phyloP scores from a whole-genome alignment of 2,113 vertebrate genomes.

The Lophura nycthemera region DNA sequence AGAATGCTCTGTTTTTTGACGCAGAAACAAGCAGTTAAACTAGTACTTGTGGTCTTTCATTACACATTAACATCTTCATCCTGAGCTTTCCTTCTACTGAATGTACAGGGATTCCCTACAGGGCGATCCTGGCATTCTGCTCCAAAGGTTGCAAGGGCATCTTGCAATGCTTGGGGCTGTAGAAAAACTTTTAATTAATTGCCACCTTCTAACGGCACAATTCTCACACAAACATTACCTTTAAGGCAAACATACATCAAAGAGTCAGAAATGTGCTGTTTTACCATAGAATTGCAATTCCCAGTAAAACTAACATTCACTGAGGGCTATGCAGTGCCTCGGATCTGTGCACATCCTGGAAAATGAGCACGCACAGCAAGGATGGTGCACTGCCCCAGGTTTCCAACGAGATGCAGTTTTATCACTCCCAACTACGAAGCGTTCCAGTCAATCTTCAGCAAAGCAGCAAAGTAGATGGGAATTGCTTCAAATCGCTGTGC shows the following conservation, averaged over 20 bases:
- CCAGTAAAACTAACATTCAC: background rate
- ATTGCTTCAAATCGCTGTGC: background rate
- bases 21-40: constrained; percentile 59
- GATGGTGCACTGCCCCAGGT: background rate
- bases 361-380: background rate
- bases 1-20: background rate
- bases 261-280: constrained; percentile 25
- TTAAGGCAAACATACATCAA: constrained; percentile 59
- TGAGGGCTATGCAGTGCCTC: background rate
- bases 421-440: background rate
- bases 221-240: constrained; percentile 67
- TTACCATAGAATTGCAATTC: background rate
- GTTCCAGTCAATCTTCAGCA: background rate
- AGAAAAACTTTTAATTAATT: constrained; percentile 61
- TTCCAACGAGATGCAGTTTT: background rate
- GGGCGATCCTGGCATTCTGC: constrained; percentile 5
- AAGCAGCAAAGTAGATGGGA: background rate
- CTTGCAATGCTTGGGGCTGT: constrained; percentile 13
- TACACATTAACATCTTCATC: constrained; percentile 32
- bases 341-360: background rate
- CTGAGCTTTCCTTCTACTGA: background rate
- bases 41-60: constrained; percentile 48
- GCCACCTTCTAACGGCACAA: constrained; percentile 17
- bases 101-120: constrained; percentile 49
- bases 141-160: constrained; percentile 35